Conservation (phyloP, 2,113 vertebrate species). For the Dolichallabes microphthalmus region DNA sequence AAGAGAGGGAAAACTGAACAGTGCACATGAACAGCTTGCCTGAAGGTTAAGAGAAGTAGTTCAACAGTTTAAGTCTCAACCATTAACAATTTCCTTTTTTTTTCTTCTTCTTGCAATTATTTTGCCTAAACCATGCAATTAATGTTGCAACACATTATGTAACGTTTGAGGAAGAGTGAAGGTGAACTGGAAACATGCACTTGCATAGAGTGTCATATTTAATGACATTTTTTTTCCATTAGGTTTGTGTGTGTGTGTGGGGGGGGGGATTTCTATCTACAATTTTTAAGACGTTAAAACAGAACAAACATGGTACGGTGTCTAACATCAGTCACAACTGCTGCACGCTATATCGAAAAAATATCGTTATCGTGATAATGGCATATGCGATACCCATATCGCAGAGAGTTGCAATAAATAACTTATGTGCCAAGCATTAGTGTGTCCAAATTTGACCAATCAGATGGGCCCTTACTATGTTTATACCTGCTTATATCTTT, state of each 20-base stretch:
- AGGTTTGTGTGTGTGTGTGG: background rate
- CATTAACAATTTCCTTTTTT: background rate
- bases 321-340: no score
- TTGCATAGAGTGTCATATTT: background rate
- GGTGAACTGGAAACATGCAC: background rate
- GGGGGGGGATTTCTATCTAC: background rate
- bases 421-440: no score
- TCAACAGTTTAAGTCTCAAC: constrained; percentile 8
- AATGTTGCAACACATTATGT: background rate
- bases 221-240: background rate
- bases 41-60: background rate
- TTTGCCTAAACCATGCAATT: background rate
- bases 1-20: background rate
- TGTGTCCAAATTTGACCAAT: no score
- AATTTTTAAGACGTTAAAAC: background rate
- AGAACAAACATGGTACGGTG: no score
- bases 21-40: background rate
- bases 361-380: no score
- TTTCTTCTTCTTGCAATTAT: background rate
- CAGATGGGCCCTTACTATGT: no score
- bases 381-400: no score
- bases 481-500: no score
- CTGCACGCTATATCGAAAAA: no score
- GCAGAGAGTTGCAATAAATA: no score
- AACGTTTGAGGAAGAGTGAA: background rate